Base-by-base conservation (phyloP, 2,797 vertebrate species). In the Lutjanus argentimaculatus region DNA sequence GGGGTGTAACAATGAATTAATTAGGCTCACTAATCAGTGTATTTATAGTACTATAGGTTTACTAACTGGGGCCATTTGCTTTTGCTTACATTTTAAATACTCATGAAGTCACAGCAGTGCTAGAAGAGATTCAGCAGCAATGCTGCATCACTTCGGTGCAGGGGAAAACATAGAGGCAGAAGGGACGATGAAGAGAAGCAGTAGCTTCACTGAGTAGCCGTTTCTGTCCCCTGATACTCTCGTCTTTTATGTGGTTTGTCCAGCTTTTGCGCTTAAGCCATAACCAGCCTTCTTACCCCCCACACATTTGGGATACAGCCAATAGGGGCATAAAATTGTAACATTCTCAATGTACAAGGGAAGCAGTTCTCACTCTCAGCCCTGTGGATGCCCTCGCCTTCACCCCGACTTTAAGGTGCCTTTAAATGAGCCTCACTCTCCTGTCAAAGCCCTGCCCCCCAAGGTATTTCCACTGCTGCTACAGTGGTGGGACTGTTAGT, bases 341-440 rank as follows among this genome's bases (percentile, higher is more conserved):
- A 70, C 78, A 51, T 56, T 75, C 66, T 81, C 59, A 68, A 56
- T 79, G 75, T 88, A 88, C 83, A 77, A 88, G 71, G 52, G 72
- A 81, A 70, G 72, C 88, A 62, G 67, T 83, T 90, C 74, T 91
- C 82, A 67, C 67, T 87, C 71, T 46, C 77, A 89, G 73, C 57
- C 85, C 80, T 73, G 82, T 81, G 85, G 80, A 82, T 88, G 86
- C 79, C 92, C 91, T 85, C 74, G 2, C 77, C 72, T 74, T 92
- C 74, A 82, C 67, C 77, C 75, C 64, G 78, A 80, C 83, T 84
- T 80, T 81, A 85, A 87, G 85, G 77, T 85, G 55, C 77, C 80
- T 89, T 88, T 84, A 89, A 90, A 91, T 86, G 75, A 87, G 75
- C 85, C 56, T 75, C 72, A 10, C 77, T 85, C 70, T 85, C 40